These are phyloP conservation scores for Hippocampus barbouri DNA, from an alignment of 2,113 vertebrate species.

Conservation along the genomic window DNA sequence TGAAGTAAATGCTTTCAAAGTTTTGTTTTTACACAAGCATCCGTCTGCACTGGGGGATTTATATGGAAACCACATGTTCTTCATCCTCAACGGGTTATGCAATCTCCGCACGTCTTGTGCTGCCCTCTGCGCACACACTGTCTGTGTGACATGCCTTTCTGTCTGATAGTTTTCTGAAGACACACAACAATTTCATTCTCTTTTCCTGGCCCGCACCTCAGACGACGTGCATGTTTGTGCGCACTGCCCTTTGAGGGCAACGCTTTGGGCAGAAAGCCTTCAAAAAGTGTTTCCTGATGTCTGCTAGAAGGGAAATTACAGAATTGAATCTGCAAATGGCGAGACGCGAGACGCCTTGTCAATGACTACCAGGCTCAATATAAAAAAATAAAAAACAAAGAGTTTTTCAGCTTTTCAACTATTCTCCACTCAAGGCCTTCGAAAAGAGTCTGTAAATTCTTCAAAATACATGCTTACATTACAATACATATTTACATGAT, in stretches of 20 bases:
- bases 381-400: neutral
- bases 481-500: neutral
- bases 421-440: neutral
- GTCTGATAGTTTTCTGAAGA: conserved; percentile 24
- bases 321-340: neutral
- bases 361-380: neutral
- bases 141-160: conserved; percentile 21
- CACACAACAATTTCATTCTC: conserved; percentile 18
- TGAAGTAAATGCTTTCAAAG: conserved; percentile 13
- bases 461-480: neutral
- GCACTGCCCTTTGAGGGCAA: conserved; percentile 11
- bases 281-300: conserved; percentile 17
- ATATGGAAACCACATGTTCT: conserved; percentile 60
- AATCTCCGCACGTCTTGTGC: conserved; percentile 21
- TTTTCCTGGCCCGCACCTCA: conserved; percentile 17
- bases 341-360: neutral
- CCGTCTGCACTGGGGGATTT: conserved; percentile 29
- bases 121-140: neutral
- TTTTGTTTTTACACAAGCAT: conserved; percentile 22
- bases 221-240: neutral
- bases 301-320: too few species aligned
- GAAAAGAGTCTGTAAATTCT: conserved; percentile 1
- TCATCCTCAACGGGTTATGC: conserved; percentile 37
- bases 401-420: neutral
- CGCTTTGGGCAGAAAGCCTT: conserved; percentile 26